Evolutionary conservation across 2,797 vertebrate species (phyloP), one percentile per base, ranked within the genome.

Genomic region (Poecilia gillii): DNA sequence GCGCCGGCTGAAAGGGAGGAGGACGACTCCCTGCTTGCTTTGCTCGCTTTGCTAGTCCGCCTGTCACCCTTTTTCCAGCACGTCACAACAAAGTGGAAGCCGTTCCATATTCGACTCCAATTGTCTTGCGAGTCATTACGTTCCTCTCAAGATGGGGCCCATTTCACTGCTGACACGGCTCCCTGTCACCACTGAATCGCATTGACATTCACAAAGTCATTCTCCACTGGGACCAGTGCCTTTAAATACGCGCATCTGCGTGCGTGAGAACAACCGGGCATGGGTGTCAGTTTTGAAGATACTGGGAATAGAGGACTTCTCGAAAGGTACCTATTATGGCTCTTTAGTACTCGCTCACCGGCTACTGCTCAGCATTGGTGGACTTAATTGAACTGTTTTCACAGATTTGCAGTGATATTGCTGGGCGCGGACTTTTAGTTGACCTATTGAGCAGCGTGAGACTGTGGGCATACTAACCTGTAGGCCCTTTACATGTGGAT

Each of bases 181-280:
- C 14, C 85, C 92, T 92, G 92, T 92, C 93, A 92, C 80, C 78
- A 6, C 88, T 45, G 87, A 89, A 89, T 90, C 74, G 47, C 89
- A 89, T 87, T 93, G 92, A 91, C 93, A 94, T 93, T 92, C 91
- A 91, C 83, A 92, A 93, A 90, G 87, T 85, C 89, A 85, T 79
- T 78, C 89, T 88, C 92, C 85, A 0, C 76, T n/a, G 88, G 87
- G 90, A 87, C 68, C 72, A 39, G 2, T 49, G 77, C 72, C 82
- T 86, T 78, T 81, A 70, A 46, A 62, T 72, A 23, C 33, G 74
- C 45, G 77, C 68, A 76, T 66, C 36, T 78, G 76, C 57, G 13
- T 79, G 49, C 68, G 46, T 41, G 45, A 71, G 51, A 82, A 75
- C 68, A 72, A 79, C 36, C 46, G 11, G 2, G 68, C 45, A 45